Conservation (phyloP, 2,888 invertebrate species). For the Steinernema scapterisci region DNA sequence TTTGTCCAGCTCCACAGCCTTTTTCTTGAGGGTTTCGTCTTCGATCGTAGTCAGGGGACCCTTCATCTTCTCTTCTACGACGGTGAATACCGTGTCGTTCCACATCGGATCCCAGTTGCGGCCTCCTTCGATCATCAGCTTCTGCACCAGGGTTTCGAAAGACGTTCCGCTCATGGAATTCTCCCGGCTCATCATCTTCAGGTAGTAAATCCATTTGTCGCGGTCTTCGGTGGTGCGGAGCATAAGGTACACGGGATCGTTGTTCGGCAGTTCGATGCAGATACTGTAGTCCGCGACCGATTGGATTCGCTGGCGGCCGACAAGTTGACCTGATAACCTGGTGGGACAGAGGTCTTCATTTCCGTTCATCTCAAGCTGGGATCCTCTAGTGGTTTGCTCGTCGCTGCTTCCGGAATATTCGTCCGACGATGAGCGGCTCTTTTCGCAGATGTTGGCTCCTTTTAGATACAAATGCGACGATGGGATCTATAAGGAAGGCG, state of each 20-base stretch:
- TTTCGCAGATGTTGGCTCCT: constrained; percentile 90
- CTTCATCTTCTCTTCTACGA: constrained; percentile 53
- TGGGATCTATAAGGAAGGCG: constrained; percentile 76
- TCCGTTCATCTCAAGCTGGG: constrained; percentile 22
- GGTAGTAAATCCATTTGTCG: constrained; percentile 76
- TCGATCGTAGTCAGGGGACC: constrained; percentile 57
- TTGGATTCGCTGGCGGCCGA: constrained; percentile 13
- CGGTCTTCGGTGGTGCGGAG: constrained; percentile 91
- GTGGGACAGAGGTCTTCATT: constrained; percentile 5
- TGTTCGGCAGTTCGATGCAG: constrained; percentile 68
- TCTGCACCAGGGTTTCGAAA: constrained; percentile 91
- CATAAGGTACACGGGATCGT: constrained; percentile 88
- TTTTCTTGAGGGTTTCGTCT: constrained; percentile 49
- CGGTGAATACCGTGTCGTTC: constrained; percentile 56
- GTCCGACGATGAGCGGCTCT: constrained; percentile 47
- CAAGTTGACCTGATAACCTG: neutral
- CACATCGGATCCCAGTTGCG: constrained; percentile 80
- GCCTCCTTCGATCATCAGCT: constrained; percentile 88
- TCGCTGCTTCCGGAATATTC: constrained; percentile 58
- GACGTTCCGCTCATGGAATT: constrained; percentile 79
- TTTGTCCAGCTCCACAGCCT: constrained; percentile 71
- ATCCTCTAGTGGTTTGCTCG: constrained; percentile 47
- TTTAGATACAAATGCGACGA: constrained; percentile 93
- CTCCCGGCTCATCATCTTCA: constrained; percentile 85
- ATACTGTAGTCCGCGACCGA: constrained; percentile 44